These are phyloP conservation scores for Invenusta paracnida DNA, from an alignment of 2,888 invertebrate species.

Conservation along the genomic window DNA sequence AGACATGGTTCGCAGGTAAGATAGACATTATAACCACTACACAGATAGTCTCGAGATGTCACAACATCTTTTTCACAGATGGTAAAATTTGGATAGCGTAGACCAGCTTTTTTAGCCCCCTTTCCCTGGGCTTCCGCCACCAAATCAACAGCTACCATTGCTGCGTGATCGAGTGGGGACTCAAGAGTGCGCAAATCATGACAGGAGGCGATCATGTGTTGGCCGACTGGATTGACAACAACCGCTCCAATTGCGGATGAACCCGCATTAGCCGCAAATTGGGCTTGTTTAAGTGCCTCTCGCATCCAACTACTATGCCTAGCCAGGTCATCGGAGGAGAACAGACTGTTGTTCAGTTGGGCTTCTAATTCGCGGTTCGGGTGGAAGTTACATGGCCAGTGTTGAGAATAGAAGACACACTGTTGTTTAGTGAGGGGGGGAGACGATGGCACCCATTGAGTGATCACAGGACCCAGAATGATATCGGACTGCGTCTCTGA, in stretches of 20 bases:
- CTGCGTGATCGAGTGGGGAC: constrained; percentile 73
- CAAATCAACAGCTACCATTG: constrained; percentile 78
- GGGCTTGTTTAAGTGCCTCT: background rate
- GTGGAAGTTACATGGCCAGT: constrained; percentile 59
- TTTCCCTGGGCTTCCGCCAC: constrained; percentile 78
- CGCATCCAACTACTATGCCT: constrained; percentile 1
- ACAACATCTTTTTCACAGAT: background rate
- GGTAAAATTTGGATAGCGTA: constrained; percentile 19
- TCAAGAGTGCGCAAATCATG: constrained; percentile 59
- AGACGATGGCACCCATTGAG: background rate
- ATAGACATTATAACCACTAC: constrained; percentile 76
- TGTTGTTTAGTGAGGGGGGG: constrained; percentile 54
- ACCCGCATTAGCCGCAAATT: background rate
- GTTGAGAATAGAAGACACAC: constrained; percentile 49
- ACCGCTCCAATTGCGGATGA: constrained; percentile 63
- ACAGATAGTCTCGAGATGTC: constrained; percentile 51
- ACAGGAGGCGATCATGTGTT: constrained; percentile 50
- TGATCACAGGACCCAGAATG: background rate
- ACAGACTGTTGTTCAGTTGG: background rate
- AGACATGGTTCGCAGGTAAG: constrained; percentile 79
- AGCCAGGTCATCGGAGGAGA: background rate
- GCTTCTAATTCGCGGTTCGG: constrained; percentile 52
- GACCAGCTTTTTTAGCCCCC: constrained; percentile 65
- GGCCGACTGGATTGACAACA: constrained; percentile 72
- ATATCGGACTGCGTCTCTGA: too few species aligned